phyloP scores from a whole-genome alignment of 2,888 invertebrate genomes.

The Lasioglossum figueresi region DNA sequence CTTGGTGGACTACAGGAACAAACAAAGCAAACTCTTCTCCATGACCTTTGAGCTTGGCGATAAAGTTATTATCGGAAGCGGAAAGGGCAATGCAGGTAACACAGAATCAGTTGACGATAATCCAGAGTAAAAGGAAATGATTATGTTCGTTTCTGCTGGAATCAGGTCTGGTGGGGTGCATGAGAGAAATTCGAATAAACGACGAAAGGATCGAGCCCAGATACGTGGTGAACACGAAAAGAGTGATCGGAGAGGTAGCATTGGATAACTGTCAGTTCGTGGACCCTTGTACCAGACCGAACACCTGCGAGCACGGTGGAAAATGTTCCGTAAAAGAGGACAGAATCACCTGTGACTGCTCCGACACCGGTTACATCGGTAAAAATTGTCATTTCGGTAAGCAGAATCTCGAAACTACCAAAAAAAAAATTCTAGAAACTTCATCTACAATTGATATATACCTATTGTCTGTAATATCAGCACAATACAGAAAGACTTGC shows the following conservation, averaged over 20 bases:
- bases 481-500: slow-evolving; percentile 95
- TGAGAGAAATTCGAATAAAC: slow-evolving; percentile 94
- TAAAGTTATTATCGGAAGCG: slow-evolving; percentile 92
- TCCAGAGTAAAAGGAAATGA: not conserved
- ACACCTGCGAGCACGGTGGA: slow-evolving; percentile 96
- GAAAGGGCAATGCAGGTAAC: slow-evolving; percentile 86
- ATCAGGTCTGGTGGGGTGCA: slow-evolving; percentile 94
- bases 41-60: slow-evolving; percentile 89
- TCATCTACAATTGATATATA: not conserved
- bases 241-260: slow-evolving; percentile 94
- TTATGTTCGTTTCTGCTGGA: not conserved
- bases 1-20: slow-evolving; percentile 90
- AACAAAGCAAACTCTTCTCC: slow-evolving; percentile 88
- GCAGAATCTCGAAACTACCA: slow-evolving; percentile 47
- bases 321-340: slow-evolving; percentile 95
- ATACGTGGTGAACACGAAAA: slow-evolving; percentile 91
- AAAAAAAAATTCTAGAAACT: not conserved
- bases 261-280: slow-evolving; percentile 95
- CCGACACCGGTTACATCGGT: slow-evolving; percentile 95
- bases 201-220: slow-evolving; percentile 92
- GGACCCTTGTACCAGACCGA: slow-evolving; percentile 94
- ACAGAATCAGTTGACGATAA: not conserved
- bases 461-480: slow-evolving; percentile 82
- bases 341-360: slow-evolving; percentile 94
- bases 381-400: slow-evolving; percentile 95